These are phyloP conservation scores for Pogonomyrmex barbatus DNA, from an alignment of 1,140 invertebrate species.

Conservation along the genomic window DNA sequence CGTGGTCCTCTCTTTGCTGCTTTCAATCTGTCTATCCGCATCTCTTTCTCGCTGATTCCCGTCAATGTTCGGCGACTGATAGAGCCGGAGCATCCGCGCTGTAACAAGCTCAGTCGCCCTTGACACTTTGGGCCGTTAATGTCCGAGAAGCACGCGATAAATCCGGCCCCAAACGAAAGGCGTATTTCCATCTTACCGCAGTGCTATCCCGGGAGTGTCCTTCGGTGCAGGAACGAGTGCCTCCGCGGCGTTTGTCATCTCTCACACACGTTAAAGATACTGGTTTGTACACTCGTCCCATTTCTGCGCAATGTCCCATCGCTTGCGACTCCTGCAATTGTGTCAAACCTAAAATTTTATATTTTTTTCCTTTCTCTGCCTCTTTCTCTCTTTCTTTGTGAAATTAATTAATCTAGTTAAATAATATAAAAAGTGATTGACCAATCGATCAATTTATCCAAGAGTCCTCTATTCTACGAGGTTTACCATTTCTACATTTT, in stretches of 20 bases:
- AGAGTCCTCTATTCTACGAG: neutral
- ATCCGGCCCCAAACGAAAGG: constrained; percentile 71
- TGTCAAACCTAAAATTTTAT: neutral
- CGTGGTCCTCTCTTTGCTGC: constrained; percentile 57
- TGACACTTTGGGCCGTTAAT: constrained; percentile 82
- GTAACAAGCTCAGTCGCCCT: constrained; percentile 81
- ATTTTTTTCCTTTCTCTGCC: too few relatives aligned
- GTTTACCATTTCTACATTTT: neutral
- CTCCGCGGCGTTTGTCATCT: constrained; percentile 53
- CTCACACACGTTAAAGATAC: constrained; percentile 53
- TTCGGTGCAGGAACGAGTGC: constrained; percentile 59
- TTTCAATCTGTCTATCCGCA: constrained; percentile 72
- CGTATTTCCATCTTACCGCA: constrained; percentile 54
- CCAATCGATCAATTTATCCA: neutral
- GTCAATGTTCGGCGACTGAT: constrained; percentile 74
- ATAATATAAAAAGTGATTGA: constrained; percentile 30
- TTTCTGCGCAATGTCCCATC: constrained; percentile 18
- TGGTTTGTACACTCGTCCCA: constrained; percentile 50
- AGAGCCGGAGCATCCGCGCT: constrained; percentile 69
- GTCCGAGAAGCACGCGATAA: constrained; percentile 76
- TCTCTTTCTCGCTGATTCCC: constrained; percentile 70
- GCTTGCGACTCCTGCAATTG: neutral
- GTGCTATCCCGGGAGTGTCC: constrained; percentile 63
- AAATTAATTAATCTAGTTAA: neutral
- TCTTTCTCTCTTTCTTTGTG: neutral